Base-by-base conservation (phyloP, 2,797 vertebrate genomes). In the Characodon lateralis region DNA sequence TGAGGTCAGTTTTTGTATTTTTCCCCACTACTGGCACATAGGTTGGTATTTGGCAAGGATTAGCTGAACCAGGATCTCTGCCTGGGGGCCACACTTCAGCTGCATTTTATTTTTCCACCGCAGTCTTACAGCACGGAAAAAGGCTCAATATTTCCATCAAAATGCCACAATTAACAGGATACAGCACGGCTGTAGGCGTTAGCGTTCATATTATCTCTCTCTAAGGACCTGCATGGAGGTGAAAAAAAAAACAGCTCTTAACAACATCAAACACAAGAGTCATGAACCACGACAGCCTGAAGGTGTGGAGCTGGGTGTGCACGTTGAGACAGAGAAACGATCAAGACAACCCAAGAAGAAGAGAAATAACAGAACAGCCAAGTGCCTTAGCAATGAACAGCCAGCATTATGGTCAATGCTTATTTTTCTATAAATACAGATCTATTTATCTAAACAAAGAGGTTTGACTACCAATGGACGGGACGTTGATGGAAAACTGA, bases 361-460 rank as follows among this genome's bases (percentile, higher is more conserved):
- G 71, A 73, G 79, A 80, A 73, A 84, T 74, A 81, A 91, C 80
- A 85, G 90, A 86, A 87, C 80, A 94, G 92, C 90, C 93, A 96
- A 96, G 95, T 96, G 95, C 95, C 95, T 96, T 96, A 94, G 93
- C 87, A 94, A 93, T 88, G 93, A 95, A 94, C 94, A 95, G 93
- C 95, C 95, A 96, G 95, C 95, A 96, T 94, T 86, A 93, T 95
- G 95, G 94, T 95, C 94, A 93, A 95, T 93, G 92, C 94, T 95
- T 96, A 96, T 96, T 96, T 96, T 95, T 96, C 89, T 96, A 96
- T 92, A 89, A 94, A 95, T 93, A 96, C 95, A 96, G 91, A 94
- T 96, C 94, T 96, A 96, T 96, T 96, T 96, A 96, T 96, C 94
- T 95, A 96, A 95, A 95, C 92, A 95, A 89, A 93, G 90, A 93